Evolutionary conservation across 1,140 invertebrate species (phyloP), one percentile per base, ranked within the genome.

Genomic region (Orius insidiosus): DNA sequence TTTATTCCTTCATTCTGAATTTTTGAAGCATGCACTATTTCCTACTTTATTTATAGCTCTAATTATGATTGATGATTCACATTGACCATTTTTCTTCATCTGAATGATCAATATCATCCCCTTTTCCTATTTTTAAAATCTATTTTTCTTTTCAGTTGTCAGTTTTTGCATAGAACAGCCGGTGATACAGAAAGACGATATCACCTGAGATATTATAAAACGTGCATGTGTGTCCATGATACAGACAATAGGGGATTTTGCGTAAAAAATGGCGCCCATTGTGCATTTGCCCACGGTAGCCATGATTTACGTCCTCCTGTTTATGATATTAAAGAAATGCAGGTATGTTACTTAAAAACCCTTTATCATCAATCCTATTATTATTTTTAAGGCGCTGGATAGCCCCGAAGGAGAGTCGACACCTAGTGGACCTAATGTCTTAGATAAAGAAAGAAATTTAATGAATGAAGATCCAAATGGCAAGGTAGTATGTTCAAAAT

Each of bases 391-490:
- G 60, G 78, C 80, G 5, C 65, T 88, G 52, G 85, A 92, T 55
- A 76, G 76, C 58, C 72, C 74, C 3, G 73, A 79, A 48, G 66
- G 71, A 30, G 71, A 74, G 2, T 76, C 51, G 67, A 68, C 3
- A 73, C 72, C 70, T 43, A 78, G 76, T 52, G 84, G 82, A 31
- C 82, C 85, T 46, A 92, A 92, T 66, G 84, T 81, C 45, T 69
- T 94, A 57, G 88, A 94, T 63, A 90, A 90, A 62, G 88, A 94
- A 67, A 68, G 87, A 48, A 92, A 88, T 70, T 72, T 94, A 55
- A 84, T 96, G 75, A 92, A 90, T 67, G 94, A 98, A 70, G 94
- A 98, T 70, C 93, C 93, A 5, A 94, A 63, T 98, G 94, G 94
- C 93, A 97, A 78, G 80, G 80, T 84, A n/a, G n/a, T n/a, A n/a